Base-by-base conservation (phyloP, 92 coral and sea anemone species). In the Phenganax stokvisi region DNA sequence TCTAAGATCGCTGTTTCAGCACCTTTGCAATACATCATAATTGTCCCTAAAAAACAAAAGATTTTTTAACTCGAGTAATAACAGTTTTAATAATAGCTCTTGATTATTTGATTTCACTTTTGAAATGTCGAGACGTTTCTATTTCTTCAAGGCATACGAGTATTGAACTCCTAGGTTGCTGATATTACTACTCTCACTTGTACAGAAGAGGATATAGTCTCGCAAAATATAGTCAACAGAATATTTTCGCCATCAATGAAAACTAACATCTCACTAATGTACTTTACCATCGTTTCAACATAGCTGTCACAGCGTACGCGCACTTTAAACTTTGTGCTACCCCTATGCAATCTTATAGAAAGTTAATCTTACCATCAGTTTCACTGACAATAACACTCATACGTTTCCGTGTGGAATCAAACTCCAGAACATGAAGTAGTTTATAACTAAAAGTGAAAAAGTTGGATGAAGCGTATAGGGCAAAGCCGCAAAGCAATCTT, bases 361-460 rank as follows among this genome's bases (percentile, higher is more conserved):
- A 67, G 54, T 51, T 17, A 6, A 20, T 56, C 80, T 57, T 80
- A 93, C 98, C 98, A 52, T 90, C 89, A 13, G 90, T 80, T 51
- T 96, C 88, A 76, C 85, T 88, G 3, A 93, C 92, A 68, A 93
- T 92, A 20, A 93, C 92, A 84, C 98, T 93, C 98, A 93, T 93
- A 85, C 98, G 75, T 85, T 93, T 93, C 20, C 98, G 87, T 1
- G 93, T 93, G 56, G 98, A 93, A 69, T 93, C 98, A 86, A 93
- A 93, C 61, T 93, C 98, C 69, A 93, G 83, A 58, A 93, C 97
- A 47, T 93, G 98, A 73, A 93, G 93, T 72, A 93, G 90, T 31
- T 87, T 88, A 76, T 88, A 93, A 72, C 98, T 93, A 81, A 31
- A 65, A 71, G 54, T 56, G 54, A 74, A 81, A 51, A 68, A 13